Percentiles rank a stretch among this genome's conserved stretches.
Evolutionary conservation across 2,888 invertebrate genomes (phyloP).

Genomic region (Heliconius charithonia): DNA sequence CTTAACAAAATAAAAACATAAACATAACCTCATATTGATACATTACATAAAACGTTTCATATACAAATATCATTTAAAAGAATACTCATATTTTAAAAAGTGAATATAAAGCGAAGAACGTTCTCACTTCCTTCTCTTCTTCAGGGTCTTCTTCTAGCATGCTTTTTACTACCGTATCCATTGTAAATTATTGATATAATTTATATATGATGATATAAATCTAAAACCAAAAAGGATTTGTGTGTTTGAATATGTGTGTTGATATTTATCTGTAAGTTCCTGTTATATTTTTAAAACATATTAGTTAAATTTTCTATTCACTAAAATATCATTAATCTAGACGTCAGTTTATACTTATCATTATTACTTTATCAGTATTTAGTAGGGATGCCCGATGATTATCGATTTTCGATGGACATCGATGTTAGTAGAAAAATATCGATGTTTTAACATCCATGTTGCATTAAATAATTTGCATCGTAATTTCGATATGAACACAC

Average conservation of each 20-base stretch:
- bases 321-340: no score
- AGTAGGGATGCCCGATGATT: no score
- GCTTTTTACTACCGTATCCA: constrained; percentile 78
- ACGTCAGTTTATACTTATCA: no score
- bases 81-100: neutral
- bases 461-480: no score
- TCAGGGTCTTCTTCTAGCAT: constrained; percentile 72
- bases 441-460: no score
- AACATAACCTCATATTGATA: constrained; percentile 11
- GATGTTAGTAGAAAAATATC: no score
- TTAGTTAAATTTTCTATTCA: no score
- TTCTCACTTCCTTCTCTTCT: constrained; percentile 56
- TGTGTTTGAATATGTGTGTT: neutral
- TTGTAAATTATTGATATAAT: constrained; percentile 44
- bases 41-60: neutral
- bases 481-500: no score
- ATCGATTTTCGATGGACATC: no score
- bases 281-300: no score
- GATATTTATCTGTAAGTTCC: no score
- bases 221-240: neutral
- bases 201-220: neutral
- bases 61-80: neutral
- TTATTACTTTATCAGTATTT: no score
- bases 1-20: neutral
- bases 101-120: neutral